Evolutionary conservation across 2,888 invertebrate genomes (phyloP), one percentile per base, ranked within the genome.

Genomic region (Amblyjoppa fuscipennis): DNA sequence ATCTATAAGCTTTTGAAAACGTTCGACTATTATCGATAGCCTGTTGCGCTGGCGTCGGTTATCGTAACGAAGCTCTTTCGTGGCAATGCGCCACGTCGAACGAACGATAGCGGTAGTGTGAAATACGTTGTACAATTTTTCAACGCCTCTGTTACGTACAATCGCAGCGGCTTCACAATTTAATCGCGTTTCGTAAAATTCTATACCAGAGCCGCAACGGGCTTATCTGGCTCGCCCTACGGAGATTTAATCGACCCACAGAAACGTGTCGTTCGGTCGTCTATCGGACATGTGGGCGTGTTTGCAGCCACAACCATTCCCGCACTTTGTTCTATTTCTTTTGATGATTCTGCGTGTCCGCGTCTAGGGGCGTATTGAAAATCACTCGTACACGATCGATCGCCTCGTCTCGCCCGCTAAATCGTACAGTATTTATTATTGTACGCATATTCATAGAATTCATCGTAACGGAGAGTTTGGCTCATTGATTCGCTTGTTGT

Each of bases 341-440:
- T 68, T 41, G 59, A 75, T 51, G 34, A 80, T 76, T 64, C 45
- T 13, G 34, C 41, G 45, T 75, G 66, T 16, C 20, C 51, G 56
- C 66, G 41, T 51, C 75, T 83, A 83, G 79, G 85, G 83, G 85
- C 71, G 68, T 73, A 85, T 80, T 83, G 83, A 83, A 85, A 79
- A 82, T 49, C 56, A 31, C 51, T 59, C 11, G 61, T 68, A 34
- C 31, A 64, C 77, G 75, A 83, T 85, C 51, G 80, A 85, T 85
- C 73, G 83, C 61, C 45, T 68, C 51, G 75, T 59, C 34, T 25
- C 66, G 74, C 20, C 34, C 61, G 66, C 69, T 49, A 7, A 61
- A 73, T 66, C 66, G 73, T 53, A n/a, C 25, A 20, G 28, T 25
- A 45, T 34, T 79, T 73, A 71, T 82, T 73, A 68, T 77, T 59